Evolutionary conservation across 2,888 invertebrate genomes (phyloP).

Genomic region (Drosophila prolongata): DNA sequence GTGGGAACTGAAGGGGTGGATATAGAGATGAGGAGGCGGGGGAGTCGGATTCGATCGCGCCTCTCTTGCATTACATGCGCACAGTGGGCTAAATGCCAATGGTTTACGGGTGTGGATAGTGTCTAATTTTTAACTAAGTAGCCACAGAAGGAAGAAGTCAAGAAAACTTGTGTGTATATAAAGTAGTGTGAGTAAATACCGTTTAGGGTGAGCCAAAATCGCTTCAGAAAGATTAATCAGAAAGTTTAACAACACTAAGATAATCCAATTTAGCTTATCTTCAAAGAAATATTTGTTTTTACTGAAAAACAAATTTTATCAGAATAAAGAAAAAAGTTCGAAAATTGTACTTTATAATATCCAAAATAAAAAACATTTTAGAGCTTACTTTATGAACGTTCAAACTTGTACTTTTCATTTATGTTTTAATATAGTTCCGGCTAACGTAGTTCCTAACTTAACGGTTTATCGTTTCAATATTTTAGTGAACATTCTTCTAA

Average conservation of each 20-base stretch:
- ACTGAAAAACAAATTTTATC: too few species aligned
- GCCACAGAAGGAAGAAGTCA: conserved; percentile 9
- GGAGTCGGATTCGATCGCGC: conserved; percentile 44
- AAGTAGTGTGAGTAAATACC: background rate
- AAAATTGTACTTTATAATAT: background rate
- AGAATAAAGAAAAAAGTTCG: too few species aligned
- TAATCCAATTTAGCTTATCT: too few species aligned
- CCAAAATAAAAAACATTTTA: background rate
- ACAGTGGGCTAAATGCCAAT: conserved; percentile 59
- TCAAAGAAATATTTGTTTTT: too few species aligned
- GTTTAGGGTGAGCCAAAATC: background rate
- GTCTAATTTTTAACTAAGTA: conserved; percentile 23
- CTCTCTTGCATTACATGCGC: conserved; percentile 68
- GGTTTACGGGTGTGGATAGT: conserved; percentile 7
- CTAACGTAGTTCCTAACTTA: too few species aligned
- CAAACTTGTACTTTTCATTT: too few species aligned
- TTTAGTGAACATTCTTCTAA: too few species aligned
- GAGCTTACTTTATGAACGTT: too few species aligned
- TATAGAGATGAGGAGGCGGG: conserved; percentile 12
- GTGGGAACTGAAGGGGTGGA: conserved; percentile 26
- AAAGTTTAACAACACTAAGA: too few species aligned
- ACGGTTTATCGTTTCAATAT: too few species aligned
- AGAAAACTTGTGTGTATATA: background rate
- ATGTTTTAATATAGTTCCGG: too few species aligned
- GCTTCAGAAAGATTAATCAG: too few species aligned